These are phyloP conservation scores for Potorous gilbertii DNA, from an alignment of 2,797 vertebrate species.

Conservation along the genomic window DNA sequence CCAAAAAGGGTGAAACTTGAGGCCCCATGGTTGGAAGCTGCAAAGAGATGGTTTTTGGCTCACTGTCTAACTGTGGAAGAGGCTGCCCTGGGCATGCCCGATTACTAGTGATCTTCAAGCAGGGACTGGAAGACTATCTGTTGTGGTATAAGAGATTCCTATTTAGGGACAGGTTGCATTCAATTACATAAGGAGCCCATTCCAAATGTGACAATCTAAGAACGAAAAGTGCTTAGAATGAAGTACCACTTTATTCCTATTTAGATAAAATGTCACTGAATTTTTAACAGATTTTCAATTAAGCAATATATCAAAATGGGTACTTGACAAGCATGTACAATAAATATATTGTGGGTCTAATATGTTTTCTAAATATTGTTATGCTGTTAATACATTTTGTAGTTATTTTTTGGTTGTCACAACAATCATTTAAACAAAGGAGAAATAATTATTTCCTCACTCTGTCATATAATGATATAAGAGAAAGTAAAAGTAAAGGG, in stretches of 20 bases:
- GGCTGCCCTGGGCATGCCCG: background rate
- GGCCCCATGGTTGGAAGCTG: background rate
- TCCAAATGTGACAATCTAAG: too few relatives aligned
- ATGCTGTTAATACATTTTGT: background rate
- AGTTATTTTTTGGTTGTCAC: background rate
- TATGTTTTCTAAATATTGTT: background rate
- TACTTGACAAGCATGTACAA: background rate
- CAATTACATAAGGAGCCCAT: background rate
- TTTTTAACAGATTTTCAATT: too few relatives aligned
- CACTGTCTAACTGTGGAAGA: background rate
- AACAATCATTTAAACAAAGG: background rate
- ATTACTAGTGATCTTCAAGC: background rate
- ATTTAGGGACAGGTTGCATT: background rate
- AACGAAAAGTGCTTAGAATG: too few relatives aligned
- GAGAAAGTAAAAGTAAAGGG: background rate
- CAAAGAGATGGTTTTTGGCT: background rate
- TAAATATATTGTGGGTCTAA: background rate
- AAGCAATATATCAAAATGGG: too few relatives aligned
- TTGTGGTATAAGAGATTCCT: background rate
- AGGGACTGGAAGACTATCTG: background rate
- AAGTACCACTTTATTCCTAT: too few relatives aligned
- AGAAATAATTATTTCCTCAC: background rate
- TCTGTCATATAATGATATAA: background rate
- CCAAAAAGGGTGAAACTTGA: too few relatives aligned
- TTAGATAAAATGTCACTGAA: too few relatives aligned